Base-by-base conservation (phyloP, 2,888 invertebrate genomes). In the Lasiommata megera region DNA sequence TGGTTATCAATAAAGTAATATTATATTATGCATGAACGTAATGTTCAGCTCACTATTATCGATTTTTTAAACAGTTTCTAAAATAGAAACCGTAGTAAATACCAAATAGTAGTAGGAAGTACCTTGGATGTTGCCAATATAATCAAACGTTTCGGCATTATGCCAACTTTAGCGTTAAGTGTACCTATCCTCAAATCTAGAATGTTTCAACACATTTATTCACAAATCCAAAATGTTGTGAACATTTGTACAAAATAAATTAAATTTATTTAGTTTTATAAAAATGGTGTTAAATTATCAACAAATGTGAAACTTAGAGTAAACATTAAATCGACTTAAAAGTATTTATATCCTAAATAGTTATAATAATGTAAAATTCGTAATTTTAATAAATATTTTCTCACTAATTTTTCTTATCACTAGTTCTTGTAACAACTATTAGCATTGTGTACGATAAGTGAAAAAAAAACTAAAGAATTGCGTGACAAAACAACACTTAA, bases 101-200 rank as follows among this genome's bases (percentile, higher is more conserved):
- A 61, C 55, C 48, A 16, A 53, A 60, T 43, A 48, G 56, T 60
- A 56, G 60, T 56, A 61, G 63, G 63, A 62, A 62, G 57, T 46
- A 40, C 60, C 62, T 62, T 60, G 62, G 36, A 58, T 38, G 54
- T 48, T 60, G 52, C 55, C 60, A 60, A 62, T 60, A 55, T 60
- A 54, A 62, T 57, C 60, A 53, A 48, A 55, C 57, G 47, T 29
- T 53, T 48, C 55, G 62, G 62, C 62, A 57, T 8, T 44, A 41
- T 40, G 60, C 62, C 62, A 62, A 62, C 50, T 56, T 43, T 55
- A 47, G 37, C 54, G 41, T 31, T 46, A 29, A 56, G 41, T 31
- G 54, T 54, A 44, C 23, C 52, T 51, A 11, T 34, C 9, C 11
- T 34, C 34, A 3, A 31, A 8, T 48, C 16, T 52, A 51, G 44